phyloP scores from a whole-genome alignment of 2,113 vertebrate genomes.

The Cyanoderma ruficeps region DNA sequence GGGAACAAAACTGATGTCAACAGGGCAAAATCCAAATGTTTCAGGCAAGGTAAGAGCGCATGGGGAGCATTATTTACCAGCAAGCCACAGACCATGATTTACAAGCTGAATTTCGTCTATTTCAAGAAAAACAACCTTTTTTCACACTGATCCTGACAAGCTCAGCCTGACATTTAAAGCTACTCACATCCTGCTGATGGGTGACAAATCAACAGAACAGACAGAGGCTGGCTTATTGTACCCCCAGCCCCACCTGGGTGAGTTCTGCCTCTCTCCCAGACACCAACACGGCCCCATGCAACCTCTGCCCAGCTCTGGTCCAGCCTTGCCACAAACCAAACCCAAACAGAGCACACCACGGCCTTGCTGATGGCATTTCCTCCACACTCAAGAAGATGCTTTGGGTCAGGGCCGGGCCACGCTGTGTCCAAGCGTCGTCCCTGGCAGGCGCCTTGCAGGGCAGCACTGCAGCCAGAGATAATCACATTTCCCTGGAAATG shows the following conservation, averaged over 20 bases:
- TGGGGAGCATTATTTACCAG: neutral
- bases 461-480: neutral
- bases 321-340: neutral
- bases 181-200: accelerated
- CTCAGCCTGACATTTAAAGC: neutral
- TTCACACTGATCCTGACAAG: neutral
- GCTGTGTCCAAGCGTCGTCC: accelerated
- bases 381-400: accelerated
- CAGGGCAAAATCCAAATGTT: neutral
- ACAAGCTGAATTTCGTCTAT: neutral
- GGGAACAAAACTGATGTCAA: neutral
- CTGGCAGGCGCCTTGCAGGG: neutral
- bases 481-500: neutral
- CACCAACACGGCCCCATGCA: accelerated
- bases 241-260: accelerated
- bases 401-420: neutral
- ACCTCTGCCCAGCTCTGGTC: neutral
- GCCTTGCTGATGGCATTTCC: neutral
- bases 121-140: neutral
- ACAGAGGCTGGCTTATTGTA: neutral
- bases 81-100: neutral
- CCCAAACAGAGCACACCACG: neutral
- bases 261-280: neutral
- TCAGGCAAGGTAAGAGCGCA: neutral
- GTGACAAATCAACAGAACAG: neutral